Evolutionary conservation across 1,140 invertebrate genomes (phyloP).

Genomic region (Pteromalus puparum): DNA sequence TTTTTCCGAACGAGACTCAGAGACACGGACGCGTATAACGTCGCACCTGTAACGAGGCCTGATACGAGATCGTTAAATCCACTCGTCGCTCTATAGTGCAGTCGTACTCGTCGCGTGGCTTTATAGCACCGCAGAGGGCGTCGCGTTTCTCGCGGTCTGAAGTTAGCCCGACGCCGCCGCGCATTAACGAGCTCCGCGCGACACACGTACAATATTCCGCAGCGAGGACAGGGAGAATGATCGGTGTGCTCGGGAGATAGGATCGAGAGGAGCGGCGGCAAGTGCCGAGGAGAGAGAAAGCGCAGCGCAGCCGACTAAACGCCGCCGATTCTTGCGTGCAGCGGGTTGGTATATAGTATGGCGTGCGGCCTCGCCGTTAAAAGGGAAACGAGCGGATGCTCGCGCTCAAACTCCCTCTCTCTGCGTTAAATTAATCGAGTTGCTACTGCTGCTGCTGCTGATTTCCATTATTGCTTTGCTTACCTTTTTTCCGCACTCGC

Average conservation of each 20-base stretch:
- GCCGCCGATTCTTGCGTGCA: background rate
- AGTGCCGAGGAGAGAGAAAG: background rate
- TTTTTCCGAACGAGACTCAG: background rate
- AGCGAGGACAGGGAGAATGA: background rate
- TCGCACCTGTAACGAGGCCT: constrained; percentile 21
- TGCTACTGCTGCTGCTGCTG: background rate
- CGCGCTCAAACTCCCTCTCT: background rate
- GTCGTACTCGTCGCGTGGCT: too few relatives aligned
- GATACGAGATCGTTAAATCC: constrained; percentile 47
- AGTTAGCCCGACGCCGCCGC: too few relatives aligned
- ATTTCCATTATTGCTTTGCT: constrained; percentile 34
- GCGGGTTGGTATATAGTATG: background rate
- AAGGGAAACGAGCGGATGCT: constrained; percentile 36
- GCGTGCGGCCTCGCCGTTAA: background rate
- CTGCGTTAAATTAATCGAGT: constrained; percentile 38
- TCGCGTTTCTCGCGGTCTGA: too few relatives aligned
- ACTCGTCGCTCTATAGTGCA: too few relatives aligned
- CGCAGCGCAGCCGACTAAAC: background rate
- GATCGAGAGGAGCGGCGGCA: background rate
- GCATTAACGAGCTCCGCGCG: too few relatives aligned
- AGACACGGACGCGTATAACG: background rate
- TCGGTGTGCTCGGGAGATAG: background rate
- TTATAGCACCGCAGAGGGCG: too few relatives aligned
- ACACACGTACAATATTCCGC: too few relatives aligned
- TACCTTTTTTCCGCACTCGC: background rate